Conservation (phyloP, 2,797 vertebrate species). For the Pangasius djambal region DNA sequence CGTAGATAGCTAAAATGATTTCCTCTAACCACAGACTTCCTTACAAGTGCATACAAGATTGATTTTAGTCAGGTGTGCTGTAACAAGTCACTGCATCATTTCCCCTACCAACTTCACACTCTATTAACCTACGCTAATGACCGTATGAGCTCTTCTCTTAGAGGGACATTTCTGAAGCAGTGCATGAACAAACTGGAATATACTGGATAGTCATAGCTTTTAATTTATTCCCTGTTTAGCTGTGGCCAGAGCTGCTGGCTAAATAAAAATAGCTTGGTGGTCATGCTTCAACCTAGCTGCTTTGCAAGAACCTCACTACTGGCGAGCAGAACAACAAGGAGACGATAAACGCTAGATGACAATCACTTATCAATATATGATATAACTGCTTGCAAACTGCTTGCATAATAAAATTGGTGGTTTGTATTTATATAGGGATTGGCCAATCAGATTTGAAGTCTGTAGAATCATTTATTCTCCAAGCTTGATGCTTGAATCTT, state of each 20-base stretch:
- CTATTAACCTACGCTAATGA: not conserved
- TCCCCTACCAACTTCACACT: not conserved
- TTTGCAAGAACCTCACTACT: not conserved
- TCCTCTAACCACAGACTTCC: constrained; percentile 12
- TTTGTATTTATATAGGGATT: not conserved
- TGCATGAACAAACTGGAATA: not conserved
- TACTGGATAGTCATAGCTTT: not conserved
- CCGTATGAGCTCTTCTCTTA: not conserved
- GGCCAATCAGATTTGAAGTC: not conserved
- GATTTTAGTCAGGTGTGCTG: constrained; percentile 32
- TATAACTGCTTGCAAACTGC: not conserved
- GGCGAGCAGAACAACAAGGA: not conserved
- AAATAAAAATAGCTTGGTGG: not conserved
- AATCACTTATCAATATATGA: not conserved
- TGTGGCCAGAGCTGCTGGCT: constrained; percentile 17
- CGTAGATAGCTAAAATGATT: constrained; percentile 16
- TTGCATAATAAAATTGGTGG: not conserved
- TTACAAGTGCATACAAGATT: constrained; percentile 12
- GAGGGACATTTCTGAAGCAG: not conserved
- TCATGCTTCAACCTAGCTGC: constrained; percentile 1
- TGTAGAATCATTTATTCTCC: not conserved
- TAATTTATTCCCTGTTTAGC: constrained; percentile 11
- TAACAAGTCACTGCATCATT: constrained; percentile 13
- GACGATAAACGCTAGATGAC: not conserved
- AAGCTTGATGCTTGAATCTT: not conserved